These are phyloP conservation scores for Oncorhynchus kisutch DNA, from an alignment of 2,113 vertebrate species.

Conservation along the genomic window DNA sequence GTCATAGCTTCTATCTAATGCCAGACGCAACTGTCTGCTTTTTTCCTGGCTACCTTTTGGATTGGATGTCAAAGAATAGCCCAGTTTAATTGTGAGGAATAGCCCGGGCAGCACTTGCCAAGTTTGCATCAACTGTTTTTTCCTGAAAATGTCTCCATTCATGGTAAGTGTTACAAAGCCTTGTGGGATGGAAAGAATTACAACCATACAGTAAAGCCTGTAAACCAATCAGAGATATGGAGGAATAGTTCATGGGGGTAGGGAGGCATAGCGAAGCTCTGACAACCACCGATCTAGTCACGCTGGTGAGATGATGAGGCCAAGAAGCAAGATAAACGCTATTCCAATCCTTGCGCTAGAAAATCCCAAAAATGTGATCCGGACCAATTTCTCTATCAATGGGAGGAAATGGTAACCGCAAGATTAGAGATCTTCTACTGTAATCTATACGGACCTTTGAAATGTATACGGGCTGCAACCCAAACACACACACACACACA, in stretches of 20 bases:
- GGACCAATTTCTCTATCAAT: slow-evolving; percentile 56
- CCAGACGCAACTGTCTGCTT: not conserved
- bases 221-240: slow-evolving; percentile 62
- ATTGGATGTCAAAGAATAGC: slow-evolving; percentile 5
- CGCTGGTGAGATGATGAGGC: slow-evolving; percentile 62
- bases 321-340: slow-evolving; percentile 64
- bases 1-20: slow-evolving; percentile 14
- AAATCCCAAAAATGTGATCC: slow-evolving; percentile 44
- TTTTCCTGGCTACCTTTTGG: slow-evolving; percentile 5
- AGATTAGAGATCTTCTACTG: slow-evolving; percentile 63
- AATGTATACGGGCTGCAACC: slow-evolving; percentile 56
- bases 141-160: slow-evolving; percentile 52
- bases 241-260: slow-evolving; percentile 32
- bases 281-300: slow-evolving; percentile 62
- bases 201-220: slow-evolving; percentile 51
- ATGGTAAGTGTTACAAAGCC: slow-evolving; percentile 54
- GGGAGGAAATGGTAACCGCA: slow-evolving; percentile 69
- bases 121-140: slow-evolving; percentile 47
- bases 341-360: slow-evolving; percentile 56
- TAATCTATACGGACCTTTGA: slow-evolving; percentile 66
- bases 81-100: slow-evolving; percentile 28
- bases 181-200: slow-evolving; percentile 68
- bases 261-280: slow-evolving; percentile 46
- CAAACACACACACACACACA: slow-evolving; percentile 12
- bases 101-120: slow-evolving; percentile 32